phyloP scores from a whole-genome alignment of 2,113 vertebrate genomes.

The Platichthys stellatus region DNA sequence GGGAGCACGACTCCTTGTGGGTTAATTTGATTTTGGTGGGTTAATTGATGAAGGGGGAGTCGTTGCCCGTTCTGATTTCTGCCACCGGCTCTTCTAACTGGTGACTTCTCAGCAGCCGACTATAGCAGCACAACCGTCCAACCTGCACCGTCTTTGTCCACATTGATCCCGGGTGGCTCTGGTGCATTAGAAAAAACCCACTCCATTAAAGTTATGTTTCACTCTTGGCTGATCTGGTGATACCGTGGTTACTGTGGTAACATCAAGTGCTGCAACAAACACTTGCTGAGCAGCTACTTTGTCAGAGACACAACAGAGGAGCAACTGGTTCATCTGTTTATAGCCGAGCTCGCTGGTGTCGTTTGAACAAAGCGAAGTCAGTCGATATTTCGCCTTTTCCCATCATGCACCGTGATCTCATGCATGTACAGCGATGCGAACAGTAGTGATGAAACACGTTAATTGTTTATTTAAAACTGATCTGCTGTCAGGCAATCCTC shows the following conservation, averaged over 20 bases:
- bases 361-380: background rate
- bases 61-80: slow-evolving; percentile 66
- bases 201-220: slow-evolving; percentile 20
- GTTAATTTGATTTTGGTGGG: slow-evolving; percentile 76
- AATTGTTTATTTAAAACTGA: background rate
- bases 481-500: background rate
- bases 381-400: slow-evolving; percentile 6
- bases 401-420: slow-evolving; percentile 6
- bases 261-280: background rate
- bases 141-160: slow-evolving; percentile 35
- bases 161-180: slow-evolving; percentile 4
- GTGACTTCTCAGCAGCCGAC: slow-evolving; percentile 47
- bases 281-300: slow-evolving; percentile 5
- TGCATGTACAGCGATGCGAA: background rate
- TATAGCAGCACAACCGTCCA: slow-evolving; percentile 6
- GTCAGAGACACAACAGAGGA: background rate
- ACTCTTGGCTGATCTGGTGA: background rate
- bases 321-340: slow-evolving; percentile 13
- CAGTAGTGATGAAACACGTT: background rate
- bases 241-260: slow-evolving; percentile 6
- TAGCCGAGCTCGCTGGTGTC: slow-evolving; percentile 5
- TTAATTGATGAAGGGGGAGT: slow-evolving; percentile 77
- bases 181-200: background rate
- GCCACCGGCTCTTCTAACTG: slow-evolving; percentile 55
- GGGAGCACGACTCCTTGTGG: slow-evolving; percentile 68